These are phyloP conservation scores for Palythoa grandiflora DNA, from an alignment of 92 coral and sea anemone genomes.

Conservation along the genomic window DNA sequence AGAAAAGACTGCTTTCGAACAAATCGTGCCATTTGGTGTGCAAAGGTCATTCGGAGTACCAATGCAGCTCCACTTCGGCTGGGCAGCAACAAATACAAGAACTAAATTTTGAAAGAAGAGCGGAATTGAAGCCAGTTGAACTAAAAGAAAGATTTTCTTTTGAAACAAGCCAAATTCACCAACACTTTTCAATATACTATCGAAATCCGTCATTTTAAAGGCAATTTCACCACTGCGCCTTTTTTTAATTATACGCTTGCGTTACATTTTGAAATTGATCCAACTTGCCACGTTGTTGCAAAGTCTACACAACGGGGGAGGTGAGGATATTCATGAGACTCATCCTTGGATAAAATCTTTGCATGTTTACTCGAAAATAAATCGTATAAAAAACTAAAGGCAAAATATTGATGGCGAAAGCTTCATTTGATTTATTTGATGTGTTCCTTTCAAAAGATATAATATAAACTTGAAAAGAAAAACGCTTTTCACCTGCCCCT, in stretches of 20 bases:
- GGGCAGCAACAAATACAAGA: conserved; percentile 64
- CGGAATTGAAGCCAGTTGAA: conserved; percentile 56
- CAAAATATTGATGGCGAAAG: not conserved
- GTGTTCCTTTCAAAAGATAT: not conserved
- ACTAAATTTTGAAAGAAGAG: conserved; percentile 66
- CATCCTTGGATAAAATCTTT: not conserved
- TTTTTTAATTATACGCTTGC: not conserved
- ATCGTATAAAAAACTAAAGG: not conserved
- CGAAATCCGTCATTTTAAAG: conserved; percentile 62
- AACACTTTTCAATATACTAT: conserved; percentile 55
- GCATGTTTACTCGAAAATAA: not conserved
- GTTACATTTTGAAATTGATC: not conserved
- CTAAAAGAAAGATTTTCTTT: conserved; percentile 49
- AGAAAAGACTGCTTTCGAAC: conserved; percentile 53
- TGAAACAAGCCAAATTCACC: conserved; percentile 82
- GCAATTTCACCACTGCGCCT: not conserved
- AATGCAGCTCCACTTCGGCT: conserved; percentile 56
- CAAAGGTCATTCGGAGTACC: conserved; percentile 38
- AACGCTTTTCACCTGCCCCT: not conserved
- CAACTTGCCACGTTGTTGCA: not conserved
- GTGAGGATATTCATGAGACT: not conserved
- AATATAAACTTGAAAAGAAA: not conserved
- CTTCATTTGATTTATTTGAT: not conserved
- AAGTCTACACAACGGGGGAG: not conserved
- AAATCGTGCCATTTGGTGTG: conserved; percentile 58